phyloP scores from a whole-genome alignment of 2,797 vertebrate species.

The Amniataba percoides region DNA sequence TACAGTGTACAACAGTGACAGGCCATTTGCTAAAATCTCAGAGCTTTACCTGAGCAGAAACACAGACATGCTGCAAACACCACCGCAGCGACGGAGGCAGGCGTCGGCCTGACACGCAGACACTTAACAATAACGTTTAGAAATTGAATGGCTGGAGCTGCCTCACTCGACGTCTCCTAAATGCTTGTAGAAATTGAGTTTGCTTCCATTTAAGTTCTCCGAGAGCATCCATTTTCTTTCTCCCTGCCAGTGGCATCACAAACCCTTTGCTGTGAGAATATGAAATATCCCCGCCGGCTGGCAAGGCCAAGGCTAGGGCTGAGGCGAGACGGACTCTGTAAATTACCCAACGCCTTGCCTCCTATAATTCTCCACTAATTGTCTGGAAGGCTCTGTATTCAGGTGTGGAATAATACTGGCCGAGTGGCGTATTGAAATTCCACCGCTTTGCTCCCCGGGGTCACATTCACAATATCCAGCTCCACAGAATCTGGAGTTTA shows the following conservation, averaged over 20 bases:
- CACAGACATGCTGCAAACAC: constrained; percentile 27
- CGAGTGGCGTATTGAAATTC: constrained; percentile 78
- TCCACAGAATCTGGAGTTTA: constrained; percentile 69
- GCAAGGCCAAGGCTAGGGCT: constrained; percentile 63
- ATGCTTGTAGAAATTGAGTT: constrained; percentile 73
- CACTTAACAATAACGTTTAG: constrained; percentile 60
- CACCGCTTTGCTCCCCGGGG: constrained; percentile 70
- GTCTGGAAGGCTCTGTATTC: constrained; percentile 83
- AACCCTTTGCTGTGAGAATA: constrained; percentile 65
- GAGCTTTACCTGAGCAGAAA: constrained; percentile 50
- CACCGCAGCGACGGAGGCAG: constrained; percentile 17
- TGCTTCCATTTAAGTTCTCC: constrained; percentile 61
- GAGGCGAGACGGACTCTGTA: constrained; percentile 70
- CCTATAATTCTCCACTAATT: constrained; percentile 85
- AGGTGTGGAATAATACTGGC: constrained; percentile 82
- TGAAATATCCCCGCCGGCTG: constrained; percentile 70
- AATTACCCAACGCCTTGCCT: constrained; percentile 78
- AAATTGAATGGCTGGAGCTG: constrained; percentile 45
- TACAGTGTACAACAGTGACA: constrained; percentile 54
- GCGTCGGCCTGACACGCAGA: constrained; percentile 24
- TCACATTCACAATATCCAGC: constrained; percentile 76
- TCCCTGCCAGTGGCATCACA: constrained; percentile 49
- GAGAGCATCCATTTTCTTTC: constrained; percentile 59
- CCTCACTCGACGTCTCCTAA: constrained; percentile 64
- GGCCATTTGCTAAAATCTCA: constrained; percentile 61